Percentiles rank a stretch among this genome's conserved stretches.
These are phyloP conservation scores for Zoanthus gigantus DNA, from an alignment of 92 coral and sea anemone genomes.

Conservation along the genomic window DNA sequence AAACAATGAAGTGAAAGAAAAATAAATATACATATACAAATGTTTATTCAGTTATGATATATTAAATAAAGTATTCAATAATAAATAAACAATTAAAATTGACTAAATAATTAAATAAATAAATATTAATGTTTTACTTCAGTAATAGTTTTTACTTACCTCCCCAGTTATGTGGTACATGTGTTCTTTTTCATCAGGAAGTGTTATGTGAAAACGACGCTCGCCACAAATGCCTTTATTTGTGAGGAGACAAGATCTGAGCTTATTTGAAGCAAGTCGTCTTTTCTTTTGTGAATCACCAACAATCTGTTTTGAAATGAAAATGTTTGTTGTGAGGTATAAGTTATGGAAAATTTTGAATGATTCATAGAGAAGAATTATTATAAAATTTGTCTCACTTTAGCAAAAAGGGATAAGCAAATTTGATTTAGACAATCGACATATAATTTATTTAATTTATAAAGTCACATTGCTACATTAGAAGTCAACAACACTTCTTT, in stretches of 20 bases:
- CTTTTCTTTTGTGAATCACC: slow-evolving; percentile 38
- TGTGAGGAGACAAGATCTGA: background rate
- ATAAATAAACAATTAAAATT: background rate
- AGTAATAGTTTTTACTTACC: background rate
- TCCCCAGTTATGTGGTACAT: slow-evolving; percentile 13
- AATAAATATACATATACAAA: background rate
- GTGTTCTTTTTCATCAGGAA: slow-evolving; percentile 10
- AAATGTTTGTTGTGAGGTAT: background rate
- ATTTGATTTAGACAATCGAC: background rate
- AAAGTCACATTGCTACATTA: background rate
- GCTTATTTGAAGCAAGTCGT: slow-evolving; percentile 25
- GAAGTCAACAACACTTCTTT: background rate
- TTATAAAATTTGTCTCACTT: background rate
- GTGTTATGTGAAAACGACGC: background rate
- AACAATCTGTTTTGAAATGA: slow-evolving; percentile 14
- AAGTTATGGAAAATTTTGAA: background rate
- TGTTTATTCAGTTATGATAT: background rate
- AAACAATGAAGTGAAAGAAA: background rate
- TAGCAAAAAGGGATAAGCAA: background rate
- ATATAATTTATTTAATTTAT: no score
- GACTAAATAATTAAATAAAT: background rate
- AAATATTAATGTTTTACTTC: background rate
- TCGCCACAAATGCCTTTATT: background rate
- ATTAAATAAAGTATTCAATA: background rate
- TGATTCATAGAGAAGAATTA: background rate